Conservation (phyloP, 2,888 invertebrate species). For the Xestia c-nigrum region DNA sequence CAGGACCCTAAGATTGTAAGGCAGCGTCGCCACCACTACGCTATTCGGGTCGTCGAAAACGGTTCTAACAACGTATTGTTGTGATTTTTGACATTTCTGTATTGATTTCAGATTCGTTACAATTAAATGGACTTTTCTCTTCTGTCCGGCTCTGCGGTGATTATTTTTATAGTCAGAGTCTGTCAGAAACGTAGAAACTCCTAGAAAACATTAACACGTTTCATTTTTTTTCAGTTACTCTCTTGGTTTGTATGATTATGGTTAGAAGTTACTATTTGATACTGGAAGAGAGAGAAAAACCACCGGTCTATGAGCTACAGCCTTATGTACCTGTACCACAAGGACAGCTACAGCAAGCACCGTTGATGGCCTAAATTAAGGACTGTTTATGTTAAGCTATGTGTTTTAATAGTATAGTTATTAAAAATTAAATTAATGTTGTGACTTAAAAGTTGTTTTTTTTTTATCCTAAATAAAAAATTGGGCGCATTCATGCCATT, state of each 20-base stretch:
- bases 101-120: conserved; percentile 39
- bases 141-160: conserved; percentile 39
- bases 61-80: not conserved
- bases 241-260: conserved; percentile 80
- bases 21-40: no score
- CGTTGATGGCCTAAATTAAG: conserved; percentile 67
- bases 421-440: conserved; percentile 9
- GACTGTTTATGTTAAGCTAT: conserved; percentile 10
- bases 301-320: conserved; percentile 80
- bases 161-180: conserved; percentile 39
- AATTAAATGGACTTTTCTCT: conserved; percentile 21
- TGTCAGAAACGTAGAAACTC: not conserved
- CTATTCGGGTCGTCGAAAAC: no score
- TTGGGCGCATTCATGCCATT: not conserved
- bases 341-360: conserved; percentile 63
- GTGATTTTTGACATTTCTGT: conserved; percentile 13
- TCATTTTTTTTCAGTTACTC: conserved; percentile 74
- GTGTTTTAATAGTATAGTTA: conserved; percentile 18
- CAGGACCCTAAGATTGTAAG: no score
- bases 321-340: conserved; percentile 75
- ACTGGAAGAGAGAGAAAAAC: conserved; percentile 80
- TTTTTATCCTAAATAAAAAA: not conserved
- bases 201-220: not conserved
- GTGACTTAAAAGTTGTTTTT: not conserved
- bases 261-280: conserved; percentile 82